phyloP scores from a whole-genome alignment of 2,113 vertebrate genomes.

The Hepsetus odoe region DNA sequence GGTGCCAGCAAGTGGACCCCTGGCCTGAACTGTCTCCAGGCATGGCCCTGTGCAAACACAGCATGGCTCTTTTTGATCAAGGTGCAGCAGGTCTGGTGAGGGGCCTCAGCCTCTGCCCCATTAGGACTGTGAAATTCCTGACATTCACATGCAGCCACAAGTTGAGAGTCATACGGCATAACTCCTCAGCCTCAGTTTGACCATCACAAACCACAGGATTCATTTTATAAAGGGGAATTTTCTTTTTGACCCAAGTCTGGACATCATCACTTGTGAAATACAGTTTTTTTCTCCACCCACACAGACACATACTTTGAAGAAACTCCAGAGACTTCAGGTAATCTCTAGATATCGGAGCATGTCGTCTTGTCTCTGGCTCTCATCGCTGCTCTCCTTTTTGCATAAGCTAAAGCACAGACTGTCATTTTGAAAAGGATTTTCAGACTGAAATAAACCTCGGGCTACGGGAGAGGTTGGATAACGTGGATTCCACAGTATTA shows the following conservation, averaged over 20 bases:
- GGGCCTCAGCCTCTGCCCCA: slow-evolving; percentile 48
- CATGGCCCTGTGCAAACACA: slow-evolving; percentile 14
- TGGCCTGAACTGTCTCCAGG: slow-evolving; percentile 41
- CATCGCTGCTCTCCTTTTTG: not conserved
- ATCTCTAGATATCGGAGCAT: slow-evolving; percentile 55
- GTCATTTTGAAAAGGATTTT: slow-evolving; percentile 40
- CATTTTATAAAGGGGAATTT: slow-evolving; percentile 6
- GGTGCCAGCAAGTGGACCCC: slow-evolving; percentile 9
- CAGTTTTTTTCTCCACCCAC: slow-evolving; percentile 21
- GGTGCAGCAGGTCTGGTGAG: slow-evolving; percentile 17
- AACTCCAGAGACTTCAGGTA: slow-evolving; percentile 21
- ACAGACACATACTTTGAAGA: not conserved
- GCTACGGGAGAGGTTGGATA: slow-evolving; percentile 9
- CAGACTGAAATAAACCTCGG: slow-evolving; percentile 26
- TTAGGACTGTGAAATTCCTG: slow-evolving; percentile 59
- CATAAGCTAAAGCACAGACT: slow-evolving; percentile 36
- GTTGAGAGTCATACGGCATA: slow-evolving; percentile 33
- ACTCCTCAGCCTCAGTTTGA: slow-evolving; percentile 5
- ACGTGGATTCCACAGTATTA: slow-evolving; percentile 47
- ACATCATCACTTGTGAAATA: slow-evolving; percentile 31
- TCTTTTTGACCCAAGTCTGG: not conserved
- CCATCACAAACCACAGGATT: slow-evolving; percentile 24
- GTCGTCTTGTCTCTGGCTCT: slow-evolving; percentile 40
- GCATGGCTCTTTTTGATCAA: slow-evolving; percentile 37
- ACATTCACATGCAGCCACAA: slow-evolving; percentile 56